phyloP scores from a whole-genome alignment of 1,140 invertebrate genomes.

The Musca domestica region DNA sequence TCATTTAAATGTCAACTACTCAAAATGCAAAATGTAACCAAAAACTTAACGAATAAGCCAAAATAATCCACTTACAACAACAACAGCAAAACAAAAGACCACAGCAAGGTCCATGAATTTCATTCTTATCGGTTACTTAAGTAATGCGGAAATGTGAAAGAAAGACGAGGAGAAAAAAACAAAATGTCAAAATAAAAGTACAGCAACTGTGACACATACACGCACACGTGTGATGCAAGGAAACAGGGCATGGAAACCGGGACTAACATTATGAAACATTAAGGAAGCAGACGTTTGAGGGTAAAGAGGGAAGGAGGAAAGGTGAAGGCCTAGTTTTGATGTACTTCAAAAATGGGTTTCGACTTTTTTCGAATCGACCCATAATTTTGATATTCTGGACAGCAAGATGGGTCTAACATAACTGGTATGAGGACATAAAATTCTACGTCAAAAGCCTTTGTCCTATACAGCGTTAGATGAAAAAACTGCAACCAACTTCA shows the following conservation, averaged over 20 bases:
- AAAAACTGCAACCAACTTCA: no score
- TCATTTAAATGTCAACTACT: slow-evolving; percentile 20
- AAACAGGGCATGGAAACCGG: neutral
- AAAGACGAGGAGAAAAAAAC: neutral
- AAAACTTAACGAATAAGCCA: no score
- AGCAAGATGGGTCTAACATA: no score
- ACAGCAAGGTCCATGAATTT: slow-evolving; percentile 11
- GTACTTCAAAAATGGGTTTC: no score
- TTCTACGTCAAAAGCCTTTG: no score
- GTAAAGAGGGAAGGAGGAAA: no score
- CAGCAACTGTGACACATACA: neutral
- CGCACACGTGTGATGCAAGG: neutral
- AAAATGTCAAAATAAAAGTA: slow-evolving; percentile 16
- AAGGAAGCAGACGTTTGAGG: no score
- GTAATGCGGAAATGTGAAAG: slow-evolving; percentile 15
- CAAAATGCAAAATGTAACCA: neutral
- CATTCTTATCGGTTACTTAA: slow-evolving; percentile 22
- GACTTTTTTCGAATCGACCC: no score
- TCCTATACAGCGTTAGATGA: no score
- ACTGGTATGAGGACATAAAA: no score
- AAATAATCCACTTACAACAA: neutral
- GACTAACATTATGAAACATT: neutral
- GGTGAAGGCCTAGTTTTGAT: no score
- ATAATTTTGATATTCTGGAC: no score
- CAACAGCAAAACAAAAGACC: neutral